These are phyloP conservation scores for Leptodactylus fuscus DNA, from an alignment of 2,113 vertebrate species.

Conservation along the genomic window DNA sequence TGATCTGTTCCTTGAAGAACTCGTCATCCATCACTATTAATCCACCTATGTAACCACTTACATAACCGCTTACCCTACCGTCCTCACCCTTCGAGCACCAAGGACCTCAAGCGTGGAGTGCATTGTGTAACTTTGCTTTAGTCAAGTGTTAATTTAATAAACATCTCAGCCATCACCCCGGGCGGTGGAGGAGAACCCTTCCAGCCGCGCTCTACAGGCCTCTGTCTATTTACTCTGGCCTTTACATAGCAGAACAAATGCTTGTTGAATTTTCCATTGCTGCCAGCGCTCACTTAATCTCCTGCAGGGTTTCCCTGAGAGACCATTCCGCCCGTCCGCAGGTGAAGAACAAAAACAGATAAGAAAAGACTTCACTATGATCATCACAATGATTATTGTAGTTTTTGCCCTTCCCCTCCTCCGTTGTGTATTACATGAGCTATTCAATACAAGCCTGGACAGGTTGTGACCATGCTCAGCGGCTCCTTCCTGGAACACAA, in stretches of 20 bases:
- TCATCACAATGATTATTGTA: neutral
- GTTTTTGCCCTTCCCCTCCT: constrained; percentile 50
- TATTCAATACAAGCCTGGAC: constrained; percentile 60
- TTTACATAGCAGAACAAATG: constrained; percentile 39
- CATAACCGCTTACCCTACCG: neutral
- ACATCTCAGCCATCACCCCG: neutral
- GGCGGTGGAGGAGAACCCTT: neutral
- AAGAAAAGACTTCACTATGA: constrained; percentile 61
- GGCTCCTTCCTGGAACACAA: constrained; percentile 36
- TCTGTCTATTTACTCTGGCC: constrained; percentile 38
- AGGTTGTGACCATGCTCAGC: constrained; percentile 49
- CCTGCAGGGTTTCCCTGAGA: constrained; percentile 71
- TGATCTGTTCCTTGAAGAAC: neutral
- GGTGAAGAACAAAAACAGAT: constrained; percentile 53
- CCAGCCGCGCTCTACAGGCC: neutral
- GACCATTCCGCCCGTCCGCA: constrained; percentile 63
- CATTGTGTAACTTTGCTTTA: neutral
- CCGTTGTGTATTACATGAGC: neutral
- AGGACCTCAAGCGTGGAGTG: neutral
- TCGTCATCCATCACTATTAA: neutral
- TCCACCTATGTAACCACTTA: neutral
- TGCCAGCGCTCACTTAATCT: constrained; percentile 67
- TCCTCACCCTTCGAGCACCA: neutral
- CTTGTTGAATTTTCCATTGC: constrained; percentile 68
- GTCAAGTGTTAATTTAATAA: neutral